Evolutionary conservation across 2,888 invertebrate species (phyloP), one percentile per base, ranked within the genome.

Genomic region (Tipula vernalis): DNA sequence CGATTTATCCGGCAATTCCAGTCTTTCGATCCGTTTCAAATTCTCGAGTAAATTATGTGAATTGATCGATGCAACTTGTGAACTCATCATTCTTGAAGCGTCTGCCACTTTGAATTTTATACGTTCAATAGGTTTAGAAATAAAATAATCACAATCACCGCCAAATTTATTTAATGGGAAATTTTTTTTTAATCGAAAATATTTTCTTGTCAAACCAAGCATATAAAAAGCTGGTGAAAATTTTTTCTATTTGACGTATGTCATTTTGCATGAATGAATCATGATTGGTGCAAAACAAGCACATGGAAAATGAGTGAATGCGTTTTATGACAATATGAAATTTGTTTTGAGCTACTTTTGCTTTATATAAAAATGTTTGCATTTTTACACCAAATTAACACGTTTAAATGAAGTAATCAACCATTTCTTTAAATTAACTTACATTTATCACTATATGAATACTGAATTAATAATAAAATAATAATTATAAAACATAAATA

Each of bases 1-100:
- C 86, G 96, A 96, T 91, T 96, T 96, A 47, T 94, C 93, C 10
- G 96, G 96, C 88, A 92, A 91, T 85, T 92, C 89, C 88, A 94
- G 90, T 89, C 36, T 13, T 47, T 18, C 1, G 13, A 86, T 71
- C n/a, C 71, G 18, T 28, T 28, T 71, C n/a, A 71, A 71, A 18
- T 71, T 28, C 10, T 18, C 8, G 28, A 71, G 71, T 10, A 71
- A 28, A 3, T 28, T n/a, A 8, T 15, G 2, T 18, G 28, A 8
- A 71, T 5, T 5, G 6, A 28, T 5, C 71, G 71, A 10, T 13
- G 0, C 6, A 71, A 1, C 0, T 28, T 18, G 8, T 10, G 3
- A 0, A 71, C 8, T 71, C 28, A 3, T 3, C 71, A 71, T 71
- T 28, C 28, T 71, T 10, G 71, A 3, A 28, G 8, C 28, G 71